These are phyloP conservation scores for Montipora sp. DNA, from an alignment of 64 coral and sea anemone genomes.

Conservation along the genomic window DNA sequence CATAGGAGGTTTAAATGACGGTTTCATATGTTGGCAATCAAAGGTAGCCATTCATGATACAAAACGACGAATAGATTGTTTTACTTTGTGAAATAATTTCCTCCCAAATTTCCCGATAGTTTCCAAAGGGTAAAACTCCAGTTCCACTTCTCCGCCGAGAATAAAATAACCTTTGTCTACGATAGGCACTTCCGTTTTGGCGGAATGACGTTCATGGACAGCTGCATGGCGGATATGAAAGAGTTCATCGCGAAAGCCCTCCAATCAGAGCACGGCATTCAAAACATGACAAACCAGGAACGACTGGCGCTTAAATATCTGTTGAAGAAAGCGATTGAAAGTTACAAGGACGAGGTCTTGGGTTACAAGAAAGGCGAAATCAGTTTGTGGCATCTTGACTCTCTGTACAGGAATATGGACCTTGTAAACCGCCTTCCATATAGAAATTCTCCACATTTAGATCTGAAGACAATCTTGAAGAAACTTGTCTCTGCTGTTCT, in stretches of 20 bases:
- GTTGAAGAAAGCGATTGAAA: slow-evolving; percentile 50
- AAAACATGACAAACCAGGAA: slow-evolving; percentile 17
- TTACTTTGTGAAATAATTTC: neutral
- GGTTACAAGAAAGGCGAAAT: slow-evolving; percentile 77
- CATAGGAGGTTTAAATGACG: neutral
- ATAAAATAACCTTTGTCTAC: slow-evolving; percentile 9
- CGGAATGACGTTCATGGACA: slow-evolving; percentile 65
- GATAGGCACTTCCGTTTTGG: slow-evolving; percentile 80
- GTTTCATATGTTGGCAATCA: neutral
- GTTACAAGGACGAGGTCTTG: slow-evolving; percentile 70
- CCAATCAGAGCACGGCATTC: neutral
- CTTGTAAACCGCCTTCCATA: slow-evolving; percentile 74
- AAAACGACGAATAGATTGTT: neutral
- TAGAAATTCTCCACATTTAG: slow-evolving; percentile 1
- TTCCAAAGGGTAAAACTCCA: neutral
- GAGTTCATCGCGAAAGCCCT: slow-evolving; percentile 56
- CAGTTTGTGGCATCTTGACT: slow-evolving; percentile 79
- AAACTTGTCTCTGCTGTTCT: slow-evolving; percentile 56
- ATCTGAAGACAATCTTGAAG: slow-evolving; percentile 40
- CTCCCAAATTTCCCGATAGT: neutral
- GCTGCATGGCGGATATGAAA: slow-evolving; percentile 78
- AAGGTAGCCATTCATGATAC: neutral
- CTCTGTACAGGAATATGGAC: slow-evolving; percentile 74
- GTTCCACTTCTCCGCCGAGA: neutral
- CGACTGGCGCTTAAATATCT: slow-evolving; percentile 15